A percentile compares a stretch with the other conserved stretches of the same genome.
Conservation (phyloP, 2,113 vertebrate species). For the Sigmodon hispidus region DNA sequence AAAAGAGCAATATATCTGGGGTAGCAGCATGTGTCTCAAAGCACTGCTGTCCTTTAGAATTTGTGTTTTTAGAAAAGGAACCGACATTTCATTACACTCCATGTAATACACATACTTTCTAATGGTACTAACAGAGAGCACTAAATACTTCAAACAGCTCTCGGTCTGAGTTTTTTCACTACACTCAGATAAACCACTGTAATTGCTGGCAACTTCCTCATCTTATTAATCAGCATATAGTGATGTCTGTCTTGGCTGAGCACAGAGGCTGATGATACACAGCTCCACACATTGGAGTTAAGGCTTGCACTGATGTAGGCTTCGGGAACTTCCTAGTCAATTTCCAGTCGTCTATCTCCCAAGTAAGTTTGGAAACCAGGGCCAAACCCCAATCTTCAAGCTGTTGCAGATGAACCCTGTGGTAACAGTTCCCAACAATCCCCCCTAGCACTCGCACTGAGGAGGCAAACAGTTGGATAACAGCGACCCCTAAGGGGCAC, state of each 20-base stretch:
- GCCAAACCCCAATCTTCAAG: background rate
- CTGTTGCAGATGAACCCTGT: background rate
- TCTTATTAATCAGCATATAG: background rate
- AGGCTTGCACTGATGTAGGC: background rate
- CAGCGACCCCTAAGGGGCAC: background rate
- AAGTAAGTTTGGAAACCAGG: background rate
- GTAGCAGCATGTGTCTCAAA: background rate
- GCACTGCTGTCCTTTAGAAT: background rate
- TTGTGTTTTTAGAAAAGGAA: background rate
- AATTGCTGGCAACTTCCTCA: background rate
- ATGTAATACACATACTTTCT: background rate
- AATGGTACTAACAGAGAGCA: background rate
- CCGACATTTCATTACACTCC: background rate
- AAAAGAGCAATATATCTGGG: background rate
- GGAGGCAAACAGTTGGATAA: background rate
- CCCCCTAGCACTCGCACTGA: background rate
- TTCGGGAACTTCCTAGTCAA: background rate
- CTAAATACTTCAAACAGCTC: background rate
- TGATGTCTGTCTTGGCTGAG: background rate
- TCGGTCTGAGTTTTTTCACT: background rate
- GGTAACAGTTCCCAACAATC: background rate
- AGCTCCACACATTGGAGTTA: background rate
- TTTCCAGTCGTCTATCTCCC: background rate
- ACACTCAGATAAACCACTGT: background rate
- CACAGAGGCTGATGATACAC: background rate